Base-by-base conservation (phyloP, 2,113 vertebrate species). In the Callocephalon fimbriatum region DNA sequence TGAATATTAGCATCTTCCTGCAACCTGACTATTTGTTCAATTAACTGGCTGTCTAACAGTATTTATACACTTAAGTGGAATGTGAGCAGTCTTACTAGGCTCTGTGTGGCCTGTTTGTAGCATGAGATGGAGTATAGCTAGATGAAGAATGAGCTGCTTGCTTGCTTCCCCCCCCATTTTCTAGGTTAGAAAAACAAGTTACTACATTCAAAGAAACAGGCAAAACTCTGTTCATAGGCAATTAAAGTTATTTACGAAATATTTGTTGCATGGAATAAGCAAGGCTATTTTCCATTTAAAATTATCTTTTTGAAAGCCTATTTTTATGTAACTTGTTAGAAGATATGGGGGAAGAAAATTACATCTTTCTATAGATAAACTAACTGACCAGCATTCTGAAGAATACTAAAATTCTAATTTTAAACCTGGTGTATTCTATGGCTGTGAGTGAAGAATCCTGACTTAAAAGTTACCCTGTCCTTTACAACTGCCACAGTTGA, bases 21-120 rank as follows among this genome's bases (percentile, higher is more conserved):
- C 12, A 56, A 81, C 79, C 78, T 94, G 95, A 54, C 45, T 73
- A 67, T 90, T 95, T 81, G 63, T 88, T 94, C 56, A 81, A 29
- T 92, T 93, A 92, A 37, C 35, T 37, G 50, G 18, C 62, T 67
- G 10, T 74, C 75, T 86, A 68, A 78, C n/a, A 89, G 63, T 71
- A 81, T 71, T 65, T 79, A 67, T 48, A 53, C 29, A 48, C 29
- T 66, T 53, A 2, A 7, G 10, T 88, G 71, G 87, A 92, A 74
- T 45, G 54, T 44, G 37, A 83, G 47, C 54, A 45, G n/a, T 70
- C 40, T 74, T 87, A 45, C 17, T 90, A 88, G 44, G 51, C 25
- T 81, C 65, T 84, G 3, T 45, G 23, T 50, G 29, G 31, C 67
- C 73, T 86, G 11, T 83, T 73, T 29, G 16, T 48, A 86, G 65